phyloP scores from a whole-genome alignment of 1,140 invertebrate species.

The Dicyema japonicum region DNA sequence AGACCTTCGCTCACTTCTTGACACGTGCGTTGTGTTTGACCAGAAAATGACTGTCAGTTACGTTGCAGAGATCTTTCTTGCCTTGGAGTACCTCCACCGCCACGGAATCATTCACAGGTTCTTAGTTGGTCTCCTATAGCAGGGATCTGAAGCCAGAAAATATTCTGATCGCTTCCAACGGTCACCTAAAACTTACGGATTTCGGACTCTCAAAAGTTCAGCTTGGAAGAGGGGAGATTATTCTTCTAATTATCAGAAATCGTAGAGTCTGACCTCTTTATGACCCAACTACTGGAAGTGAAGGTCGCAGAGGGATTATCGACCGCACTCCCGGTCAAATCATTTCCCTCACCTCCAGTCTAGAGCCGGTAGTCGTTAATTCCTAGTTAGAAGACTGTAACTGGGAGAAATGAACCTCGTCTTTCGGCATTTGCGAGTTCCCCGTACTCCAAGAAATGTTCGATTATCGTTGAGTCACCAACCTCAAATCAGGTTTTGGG shows the following conservation, averaged over 20 bases:
- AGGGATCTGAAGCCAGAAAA: slow-evolving; percentile 81
- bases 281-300: slow-evolving; percentile 20
- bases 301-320: too few relatives aligned
- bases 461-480: too few relatives aligned
- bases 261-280: slow-evolving; percentile 13
- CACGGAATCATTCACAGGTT: slow-evolving; percentile 18
- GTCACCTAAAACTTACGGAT: slow-evolving; percentile 60
- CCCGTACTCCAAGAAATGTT: too few relatives aligned
- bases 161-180: slow-evolving; percentile 63
- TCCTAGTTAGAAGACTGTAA: too few relatives aligned
- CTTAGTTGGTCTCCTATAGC: too few relatives aligned
- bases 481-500: slow-evolving; percentile 56
- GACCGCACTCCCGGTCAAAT: slow-evolving; percentile 68
- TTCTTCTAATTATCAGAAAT: slow-evolving; percentile 10
- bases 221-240: slow-evolving; percentile 78
- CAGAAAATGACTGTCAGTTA: slow-evolving; percentile 26
- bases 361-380: too few relatives aligned
- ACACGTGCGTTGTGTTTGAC: too few relatives aligned
- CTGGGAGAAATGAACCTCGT: too few relatives aligned
- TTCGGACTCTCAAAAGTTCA: slow-evolving; percentile 92
- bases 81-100: slow-evolving; percentile 16
- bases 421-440: too few relatives aligned
- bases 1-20: too few relatives aligned
- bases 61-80: slow-evolving; percentile 13
- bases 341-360: slow-evolving; percentile 49